Evolutionary conservation across 2,797 vertebrate genomes (phyloP).

Genomic region (Buceros bicornis): DNA sequence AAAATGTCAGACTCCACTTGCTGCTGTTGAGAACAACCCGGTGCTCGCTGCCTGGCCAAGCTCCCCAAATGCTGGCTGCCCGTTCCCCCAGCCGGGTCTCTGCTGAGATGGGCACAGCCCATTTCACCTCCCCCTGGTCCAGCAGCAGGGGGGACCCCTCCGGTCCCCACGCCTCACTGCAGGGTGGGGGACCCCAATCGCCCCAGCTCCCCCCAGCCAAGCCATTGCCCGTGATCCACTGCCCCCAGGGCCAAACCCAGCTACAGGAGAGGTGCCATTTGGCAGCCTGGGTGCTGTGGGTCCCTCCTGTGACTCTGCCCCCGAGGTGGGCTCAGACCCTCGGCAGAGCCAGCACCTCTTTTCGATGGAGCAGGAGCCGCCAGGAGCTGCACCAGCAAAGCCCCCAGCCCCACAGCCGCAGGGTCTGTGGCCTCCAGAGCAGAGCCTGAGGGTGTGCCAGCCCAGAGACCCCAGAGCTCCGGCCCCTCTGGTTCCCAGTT

Average conservation of each 20-base stretch:
- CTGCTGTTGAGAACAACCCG: not conserved
- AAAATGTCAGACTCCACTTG: not conserved
- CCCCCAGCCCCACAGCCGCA: not conserved
- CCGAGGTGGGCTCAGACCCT: not conserved
- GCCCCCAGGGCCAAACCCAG: not conserved
- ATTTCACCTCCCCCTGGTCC: not conserved
- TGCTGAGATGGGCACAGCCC: not conserved
- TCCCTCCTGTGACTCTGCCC: not conserved
- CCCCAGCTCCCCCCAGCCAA: not conserved
- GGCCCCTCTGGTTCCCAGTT: not conserved
- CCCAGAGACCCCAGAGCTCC: not conserved
- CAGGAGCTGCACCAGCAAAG: not conserved
- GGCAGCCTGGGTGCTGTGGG: not conserved
- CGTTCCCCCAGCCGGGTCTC: not conserved
- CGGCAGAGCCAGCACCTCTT: not conserved
- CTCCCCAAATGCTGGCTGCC: not conserved
- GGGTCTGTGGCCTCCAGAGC: not conserved
- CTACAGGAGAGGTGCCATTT: not conserved
- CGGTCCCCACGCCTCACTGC: not conserved
- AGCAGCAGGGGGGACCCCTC: not conserved
- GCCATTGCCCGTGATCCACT: fast-evolving
- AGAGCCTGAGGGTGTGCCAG: fast-evolving
- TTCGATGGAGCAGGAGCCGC: not conserved
- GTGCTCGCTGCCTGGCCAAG: not conserved
- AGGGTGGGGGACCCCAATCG: no score